Conservation (phyloP, 2,113 vertebrate genomes). For the Hydrolagus affinis region DNA sequence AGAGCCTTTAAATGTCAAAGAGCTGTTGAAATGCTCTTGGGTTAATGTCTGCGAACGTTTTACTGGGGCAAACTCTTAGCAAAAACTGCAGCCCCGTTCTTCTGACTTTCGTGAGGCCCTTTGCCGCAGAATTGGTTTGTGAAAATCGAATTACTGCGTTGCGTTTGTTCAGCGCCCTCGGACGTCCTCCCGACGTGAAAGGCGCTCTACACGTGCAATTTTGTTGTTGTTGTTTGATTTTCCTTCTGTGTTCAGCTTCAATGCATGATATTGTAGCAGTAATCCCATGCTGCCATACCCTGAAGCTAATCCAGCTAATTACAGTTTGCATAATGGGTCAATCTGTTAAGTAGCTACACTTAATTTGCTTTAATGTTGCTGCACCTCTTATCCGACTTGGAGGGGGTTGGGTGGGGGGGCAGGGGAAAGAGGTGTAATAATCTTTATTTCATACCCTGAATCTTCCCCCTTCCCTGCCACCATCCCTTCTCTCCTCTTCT, state of each 20-base stretch:
- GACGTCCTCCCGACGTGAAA: no score
- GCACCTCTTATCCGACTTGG: neutral
- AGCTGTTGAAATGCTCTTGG: neutral
- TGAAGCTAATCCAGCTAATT: neutral
- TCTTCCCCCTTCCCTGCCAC: no score
- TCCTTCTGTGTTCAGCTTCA: no score
- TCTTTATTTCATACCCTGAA: no score
- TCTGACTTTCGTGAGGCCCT: neutral
- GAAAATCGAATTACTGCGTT: neutral
- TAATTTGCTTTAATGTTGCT: neutral
- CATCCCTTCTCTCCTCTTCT: no score
- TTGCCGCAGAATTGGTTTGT: neutral
- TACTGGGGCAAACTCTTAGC: neutral
- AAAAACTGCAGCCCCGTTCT: neutral
- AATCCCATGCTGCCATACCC: neutral
- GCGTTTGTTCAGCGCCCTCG: no score
- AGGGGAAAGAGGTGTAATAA: no score
- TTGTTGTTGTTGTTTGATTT: no score
- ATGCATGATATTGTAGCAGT: neutral
- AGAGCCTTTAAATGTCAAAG: constrained; percentile 16
- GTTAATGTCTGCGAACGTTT: neutral
- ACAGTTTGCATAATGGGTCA: neutral
- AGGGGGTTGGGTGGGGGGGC: no score
- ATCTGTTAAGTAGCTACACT: neutral
- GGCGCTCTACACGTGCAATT: no score